These are phyloP conservation scores for Melinaea marsaeus DNA, from an alignment of 2,888 invertebrate species.

Conservation along the genomic window DNA sequence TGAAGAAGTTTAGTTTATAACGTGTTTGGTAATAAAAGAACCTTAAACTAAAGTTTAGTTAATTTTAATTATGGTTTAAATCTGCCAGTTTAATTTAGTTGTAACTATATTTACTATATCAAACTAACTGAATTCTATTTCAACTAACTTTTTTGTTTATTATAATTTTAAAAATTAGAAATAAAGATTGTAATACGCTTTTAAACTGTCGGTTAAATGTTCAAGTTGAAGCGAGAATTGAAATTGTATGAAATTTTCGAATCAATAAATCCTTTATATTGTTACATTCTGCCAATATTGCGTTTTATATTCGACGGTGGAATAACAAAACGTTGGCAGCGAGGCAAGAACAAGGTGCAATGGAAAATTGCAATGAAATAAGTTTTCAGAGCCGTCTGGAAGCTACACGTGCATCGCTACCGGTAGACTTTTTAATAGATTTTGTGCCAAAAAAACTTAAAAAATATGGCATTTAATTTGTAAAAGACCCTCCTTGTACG, in stretches of 20 bases:
- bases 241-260: constrained; percentile 18
- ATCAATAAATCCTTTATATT: constrained; percentile 26
- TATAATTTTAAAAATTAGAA: too few species aligned
- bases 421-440: too few species aligned
- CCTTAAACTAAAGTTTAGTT: too few species aligned
- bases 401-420: constrained; percentile 18
- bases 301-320: constrained; percentile 30
- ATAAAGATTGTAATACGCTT: background rate
- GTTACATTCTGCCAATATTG: constrained; percentile 31
- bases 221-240: constrained; percentile 11
- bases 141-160: too few species aligned
- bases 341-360: constrained; percentile 25
- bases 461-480: too few species aligned
- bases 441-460: too few species aligned
- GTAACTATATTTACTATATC: too few species aligned
- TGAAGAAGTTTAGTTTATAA: too few species aligned
- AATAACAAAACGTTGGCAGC: constrained; percentile 29
- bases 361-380: constrained; percentile 31
- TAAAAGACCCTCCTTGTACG: background rate
- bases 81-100: too few species aligned
- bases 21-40: too few species aligned
- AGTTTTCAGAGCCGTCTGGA: constrained; percentile 23
- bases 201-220: constrained; percentile 8
- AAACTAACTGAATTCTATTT: too few species aligned
- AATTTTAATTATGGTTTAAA: too few species aligned